phyloP scores from a whole-genome alignment of 2,888 invertebrate genomes.

The Cacoxenus indagator region DNA sequence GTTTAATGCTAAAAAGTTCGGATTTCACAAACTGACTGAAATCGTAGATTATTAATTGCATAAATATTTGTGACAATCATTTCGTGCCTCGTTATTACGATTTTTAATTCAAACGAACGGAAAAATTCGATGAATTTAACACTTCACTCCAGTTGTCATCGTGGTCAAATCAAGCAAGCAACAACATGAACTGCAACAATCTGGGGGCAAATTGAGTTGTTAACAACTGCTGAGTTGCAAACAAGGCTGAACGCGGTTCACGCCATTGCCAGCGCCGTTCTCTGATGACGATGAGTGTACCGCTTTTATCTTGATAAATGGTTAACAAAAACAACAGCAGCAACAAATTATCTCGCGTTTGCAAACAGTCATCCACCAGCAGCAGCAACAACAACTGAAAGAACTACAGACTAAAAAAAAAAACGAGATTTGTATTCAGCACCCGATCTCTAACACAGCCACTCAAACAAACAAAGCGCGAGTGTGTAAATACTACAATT shows the following conservation, averaged over 20 bases:
- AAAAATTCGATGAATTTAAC: background rate
- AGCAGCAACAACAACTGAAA: slow-evolving; percentile 27
- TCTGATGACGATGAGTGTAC: background rate
- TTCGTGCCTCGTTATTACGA: background rate
- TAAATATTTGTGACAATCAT: background rate
- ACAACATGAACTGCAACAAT: slow-evolving; percentile 1
- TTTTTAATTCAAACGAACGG: background rate
- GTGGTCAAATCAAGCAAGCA: background rate
- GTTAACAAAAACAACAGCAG: background rate
- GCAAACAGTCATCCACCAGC: slow-evolving; percentile 20
- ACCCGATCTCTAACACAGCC: background rate
- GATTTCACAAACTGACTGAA: background rate
- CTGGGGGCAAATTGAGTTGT: background rate
- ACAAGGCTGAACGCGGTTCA: background rate
- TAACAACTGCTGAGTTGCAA: background rate
- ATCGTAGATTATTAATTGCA: background rate
- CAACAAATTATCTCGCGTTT: background rate
- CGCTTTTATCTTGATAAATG: background rate
- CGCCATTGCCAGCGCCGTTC: background rate
- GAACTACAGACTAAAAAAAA: background rate
- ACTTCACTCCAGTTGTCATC: background rate
- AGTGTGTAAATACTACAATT: background rate
- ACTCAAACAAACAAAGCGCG: background rate
- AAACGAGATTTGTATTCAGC: background rate
- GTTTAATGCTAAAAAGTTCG: background rate